A percentile compares a stretch with the other conserved stretches of the same genome.
phyloP scores from a whole-genome alignment of 2,797 vertebrate species.

The Channallabes apus region DNA sequence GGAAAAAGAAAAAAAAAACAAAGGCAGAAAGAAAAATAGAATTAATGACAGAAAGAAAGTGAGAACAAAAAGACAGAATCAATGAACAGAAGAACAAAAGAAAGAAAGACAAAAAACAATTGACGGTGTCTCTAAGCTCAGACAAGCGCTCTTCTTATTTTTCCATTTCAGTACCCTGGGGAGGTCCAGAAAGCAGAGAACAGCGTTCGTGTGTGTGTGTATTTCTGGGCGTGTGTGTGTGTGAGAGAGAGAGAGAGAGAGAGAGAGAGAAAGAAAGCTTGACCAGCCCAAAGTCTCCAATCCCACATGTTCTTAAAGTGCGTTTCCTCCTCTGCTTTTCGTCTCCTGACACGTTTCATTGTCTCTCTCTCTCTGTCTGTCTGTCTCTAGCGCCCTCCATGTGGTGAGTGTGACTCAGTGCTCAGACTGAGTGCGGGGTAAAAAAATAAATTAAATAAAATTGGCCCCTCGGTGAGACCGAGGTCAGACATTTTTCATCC shows the following conservation, averaged over 20 bases:
- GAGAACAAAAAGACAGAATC: too few relatives aligned
- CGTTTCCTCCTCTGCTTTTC: not conserved
- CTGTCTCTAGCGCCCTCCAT: not conserved
- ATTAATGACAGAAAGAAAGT: too few relatives aligned
- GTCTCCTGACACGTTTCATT: not conserved
- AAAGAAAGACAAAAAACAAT: too few relatives aligned
- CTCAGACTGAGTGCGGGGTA: slow-evolving; percentile 45
- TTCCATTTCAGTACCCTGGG: not conserved
- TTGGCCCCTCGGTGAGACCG: slow-evolving; percentile 57
- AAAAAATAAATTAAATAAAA: not conserved
- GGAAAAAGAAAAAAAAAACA: too few relatives aligned
- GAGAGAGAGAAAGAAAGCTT: not conserved
- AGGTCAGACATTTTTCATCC: slow-evolving; percentile 70
- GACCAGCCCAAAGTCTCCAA: not conserved
- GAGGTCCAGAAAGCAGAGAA: not conserved
- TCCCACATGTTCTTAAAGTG: not conserved
- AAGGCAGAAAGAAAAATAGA: too few relatives aligned
- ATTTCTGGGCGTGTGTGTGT: too few relatives aligned
- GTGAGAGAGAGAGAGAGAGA: too few relatives aligned
- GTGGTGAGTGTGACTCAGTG: slow-evolving; percentile 44
- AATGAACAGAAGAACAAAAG: too few relatives aligned
- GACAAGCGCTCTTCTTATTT: not conserved
- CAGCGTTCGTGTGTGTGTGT: not conserved
- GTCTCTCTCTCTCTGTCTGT: not conserved
- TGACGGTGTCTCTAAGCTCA: not conserved